phyloP scores from a whole-genome alignment of 2,113 vertebrate species.

The Prolemur simus region DNA sequence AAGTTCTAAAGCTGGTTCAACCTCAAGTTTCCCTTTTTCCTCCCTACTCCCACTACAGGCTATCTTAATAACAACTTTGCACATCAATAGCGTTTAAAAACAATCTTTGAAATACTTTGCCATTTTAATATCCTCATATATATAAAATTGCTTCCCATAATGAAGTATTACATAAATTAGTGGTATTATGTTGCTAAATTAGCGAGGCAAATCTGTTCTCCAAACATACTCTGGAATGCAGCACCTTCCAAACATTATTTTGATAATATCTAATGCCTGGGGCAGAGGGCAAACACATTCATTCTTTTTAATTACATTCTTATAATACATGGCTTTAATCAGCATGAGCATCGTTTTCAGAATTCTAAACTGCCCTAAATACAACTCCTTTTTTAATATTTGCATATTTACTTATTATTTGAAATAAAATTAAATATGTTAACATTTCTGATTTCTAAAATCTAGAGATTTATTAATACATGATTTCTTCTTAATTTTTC shows the following conservation, averaged over 20 bases:
- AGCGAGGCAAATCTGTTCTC: not conserved
- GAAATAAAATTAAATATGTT: not conserved
- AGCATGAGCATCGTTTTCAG: not conserved
- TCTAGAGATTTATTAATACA: not conserved
- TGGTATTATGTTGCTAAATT: not conserved
- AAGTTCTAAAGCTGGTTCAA: not conserved
- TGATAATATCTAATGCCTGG: not conserved
- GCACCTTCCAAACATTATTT: not conserved
- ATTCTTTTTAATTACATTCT: not conserved
- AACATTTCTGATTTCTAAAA: not conserved
- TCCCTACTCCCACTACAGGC: not conserved
- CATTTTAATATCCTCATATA: not conserved
- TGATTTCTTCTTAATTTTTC: not conserved
- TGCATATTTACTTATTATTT: not conserved
- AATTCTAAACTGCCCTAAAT: not conserved
- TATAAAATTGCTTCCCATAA: not conserved
- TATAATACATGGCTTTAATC: constrained; percentile 6
- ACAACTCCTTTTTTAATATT: not conserved
- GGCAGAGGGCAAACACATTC: not conserved
- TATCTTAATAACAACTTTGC: not conserved
- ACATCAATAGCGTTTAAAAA: not conserved
- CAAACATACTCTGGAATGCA: not conserved
- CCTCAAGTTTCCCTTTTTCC: not conserved
- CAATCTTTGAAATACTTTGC: not conserved
- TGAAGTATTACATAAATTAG: not conserved